Evolutionary conservation across 2,888 invertebrate species (phyloP).

Genomic region (Aphidius colemani): DNA sequence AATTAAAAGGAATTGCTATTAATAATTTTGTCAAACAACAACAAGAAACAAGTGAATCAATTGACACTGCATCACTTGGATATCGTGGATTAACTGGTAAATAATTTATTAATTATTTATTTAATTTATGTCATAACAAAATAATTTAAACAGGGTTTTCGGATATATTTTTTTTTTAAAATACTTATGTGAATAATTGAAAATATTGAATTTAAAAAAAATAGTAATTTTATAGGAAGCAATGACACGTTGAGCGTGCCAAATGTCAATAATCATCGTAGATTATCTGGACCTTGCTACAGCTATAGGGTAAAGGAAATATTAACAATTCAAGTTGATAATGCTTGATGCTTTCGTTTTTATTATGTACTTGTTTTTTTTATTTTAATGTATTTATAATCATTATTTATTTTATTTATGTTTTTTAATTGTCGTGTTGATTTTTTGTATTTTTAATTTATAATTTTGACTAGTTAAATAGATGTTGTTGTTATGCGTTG

Average conservation of each 20-base stretch:
- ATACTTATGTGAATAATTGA: not conserved
- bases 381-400: not conserved
- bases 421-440: not conserved
- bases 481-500: not conserved
- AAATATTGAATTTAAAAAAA: constrained; percentile 3
- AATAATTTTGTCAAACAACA: constrained; percentile 76
- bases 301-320: constrained; percentile 32
- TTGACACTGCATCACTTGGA: constrained; percentile 76
- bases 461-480: not conserved
- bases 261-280: constrained; percentile 49
- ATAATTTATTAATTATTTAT: too few species aligned
- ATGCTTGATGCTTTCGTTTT: too few species aligned
- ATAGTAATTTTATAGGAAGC: constrained; percentile 56
- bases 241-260: constrained; percentile 52
- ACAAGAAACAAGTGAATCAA: constrained; percentile 73
- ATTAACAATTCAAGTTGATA: too few species aligned
- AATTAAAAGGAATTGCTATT: constrained; percentile 76
- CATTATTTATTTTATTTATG: constrained; percentile 3
- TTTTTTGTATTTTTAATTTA: not conserved
- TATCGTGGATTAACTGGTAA: constrained; percentile 77
- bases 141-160: too few species aligned
- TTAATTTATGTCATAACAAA: too few species aligned
- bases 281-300: constrained; percentile 56
- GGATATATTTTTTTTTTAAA: not conserved
- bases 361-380: too few species aligned